Evolutionary conservation across 2,888 invertebrate species (phyloP).

Genomic region (Synanthedon vespiformis): DNA sequence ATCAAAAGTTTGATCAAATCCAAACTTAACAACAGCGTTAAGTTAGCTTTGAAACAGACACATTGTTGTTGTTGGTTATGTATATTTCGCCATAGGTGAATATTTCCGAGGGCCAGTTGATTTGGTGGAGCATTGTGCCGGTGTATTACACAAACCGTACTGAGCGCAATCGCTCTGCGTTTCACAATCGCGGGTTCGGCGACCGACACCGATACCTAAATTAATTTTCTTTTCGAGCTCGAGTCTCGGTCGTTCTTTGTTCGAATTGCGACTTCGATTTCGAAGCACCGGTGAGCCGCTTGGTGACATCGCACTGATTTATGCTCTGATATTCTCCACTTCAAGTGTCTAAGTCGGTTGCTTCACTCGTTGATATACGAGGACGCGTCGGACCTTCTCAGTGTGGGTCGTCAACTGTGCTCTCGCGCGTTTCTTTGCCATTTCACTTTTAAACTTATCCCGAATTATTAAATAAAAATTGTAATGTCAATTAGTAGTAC

Average conservation of each 20-base stretch:
- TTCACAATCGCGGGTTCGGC: constrained; percentile 64
- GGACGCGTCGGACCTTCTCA: no score
- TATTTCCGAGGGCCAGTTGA: constrained; percentile 53
- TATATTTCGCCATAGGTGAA: constrained; percentile 49
- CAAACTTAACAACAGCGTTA: no score
- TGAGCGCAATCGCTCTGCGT: constrained; percentile 59
- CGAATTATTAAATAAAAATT: no score
- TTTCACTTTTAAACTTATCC: no score
- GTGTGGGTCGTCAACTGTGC: no score
- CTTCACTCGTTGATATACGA: no score
- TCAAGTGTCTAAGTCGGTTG: no score
- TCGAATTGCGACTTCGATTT: constrained; percentile 53
- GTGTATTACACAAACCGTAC: constrained; percentile 62
- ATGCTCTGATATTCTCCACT: background rate
- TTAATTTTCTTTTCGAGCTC: constrained; percentile 66
- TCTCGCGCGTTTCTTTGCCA: no score
- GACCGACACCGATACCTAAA: constrained; percentile 69
- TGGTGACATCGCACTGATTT: constrained; percentile 23
- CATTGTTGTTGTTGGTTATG: constrained; percentile 17
- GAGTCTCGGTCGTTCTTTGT: constrained; percentile 53
- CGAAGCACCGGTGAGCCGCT: constrained; percentile 35
- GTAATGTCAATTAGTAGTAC: no score
- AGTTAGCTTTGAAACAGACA: background rate
- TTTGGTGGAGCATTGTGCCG: constrained; percentile 55
- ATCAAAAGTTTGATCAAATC: no score